Conservation (phyloP, 2,888 invertebrate species). For the Oasisia sp. region DNA sequence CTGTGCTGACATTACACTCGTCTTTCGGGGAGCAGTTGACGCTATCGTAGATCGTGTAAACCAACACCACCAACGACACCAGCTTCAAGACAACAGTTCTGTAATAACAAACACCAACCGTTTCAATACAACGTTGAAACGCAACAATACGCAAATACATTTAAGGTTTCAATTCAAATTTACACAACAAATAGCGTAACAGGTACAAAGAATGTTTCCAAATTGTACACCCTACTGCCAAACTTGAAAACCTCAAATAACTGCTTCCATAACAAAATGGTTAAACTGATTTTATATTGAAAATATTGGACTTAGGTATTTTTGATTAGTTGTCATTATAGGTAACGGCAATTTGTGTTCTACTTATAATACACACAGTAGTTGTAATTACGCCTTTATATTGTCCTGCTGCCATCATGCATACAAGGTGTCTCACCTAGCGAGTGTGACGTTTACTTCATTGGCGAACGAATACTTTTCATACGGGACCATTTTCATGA, state of each 20-base stretch:
- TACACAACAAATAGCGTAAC: not conserved
- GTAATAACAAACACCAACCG: constrained; percentile 25
- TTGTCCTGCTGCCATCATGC: too few species aligned
- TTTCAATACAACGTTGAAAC: not conserved
- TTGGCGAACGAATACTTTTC: constrained; percentile 81
- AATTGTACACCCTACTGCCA: not conserved
- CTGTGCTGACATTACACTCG: constrained; percentile 37
- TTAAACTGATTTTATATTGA: not conserved
- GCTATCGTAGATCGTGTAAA: constrained; percentile 72
- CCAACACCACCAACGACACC: constrained; percentile 79
- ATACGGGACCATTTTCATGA: constrained; percentile 76
- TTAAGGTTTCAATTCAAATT: too few species aligned
- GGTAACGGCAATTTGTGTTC: not conserved
- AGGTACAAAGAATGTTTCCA: not conserved
- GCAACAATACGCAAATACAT: too few species aligned
- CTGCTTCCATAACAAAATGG: not conserved
- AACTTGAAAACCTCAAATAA: not conserved
- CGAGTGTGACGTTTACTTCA: constrained; percentile 76
- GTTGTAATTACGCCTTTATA: too few species aligned
- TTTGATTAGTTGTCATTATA: not conserved
- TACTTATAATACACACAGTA: too few species aligned
- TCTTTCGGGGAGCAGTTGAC: constrained; percentile 34
- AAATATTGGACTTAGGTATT: not conserved
- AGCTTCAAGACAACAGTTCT: constrained; percentile 79
- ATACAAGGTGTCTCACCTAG: constrained; percentile 66